Base-by-base conservation (phyloP, 2,888 invertebrate species). In the Pinctada fucata region DNA sequence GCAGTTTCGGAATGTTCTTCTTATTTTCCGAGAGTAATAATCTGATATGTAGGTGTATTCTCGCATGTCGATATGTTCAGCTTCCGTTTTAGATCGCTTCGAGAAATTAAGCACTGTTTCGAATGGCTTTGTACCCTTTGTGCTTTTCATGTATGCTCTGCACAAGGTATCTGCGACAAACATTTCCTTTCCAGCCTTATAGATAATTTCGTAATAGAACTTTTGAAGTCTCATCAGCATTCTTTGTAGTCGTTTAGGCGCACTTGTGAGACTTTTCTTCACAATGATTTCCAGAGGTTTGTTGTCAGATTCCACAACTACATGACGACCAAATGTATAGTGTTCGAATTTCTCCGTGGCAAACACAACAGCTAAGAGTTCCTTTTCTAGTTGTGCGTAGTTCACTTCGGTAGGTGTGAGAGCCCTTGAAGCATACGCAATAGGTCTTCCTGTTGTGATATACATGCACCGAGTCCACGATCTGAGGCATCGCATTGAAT, bases 391-490 rank as follows among this genome's bases (percentile, higher is more conserved):
- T 50, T 78, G 82, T 0, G 78, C 79, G 63, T 80, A 82, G n/a
- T 79, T 78, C 4, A 67, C 3, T 50, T 82, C 78, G 10, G 80
- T 73, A 5, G 45, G 16, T 3, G 82, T 80, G 2, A 82, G n/a
- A 13, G 83, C 47, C 49, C 81, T n/a, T 16, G 83, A 84, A 10
- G 84, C 83, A 79, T 82, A 76, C 3, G 76, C 76, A 13, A 76
- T 10, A 5, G 76, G 69, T 70, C 63, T 63, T 49, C 48, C 0
- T 49, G 51, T 45, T 75, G 75, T 10, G 76, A 13, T 49, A 80
- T 45, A 67, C 78, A 80, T 31, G 73, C 75, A 13, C 78, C 80
- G 1, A 82, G 64, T 67, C 82, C 79, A 69, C 49, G 52, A 51
- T 82, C 71, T 10, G 75, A 75, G 2, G 81, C 81, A 72, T 81